Conservation (phyloP, 35 echinoderm and acorn worm genomes). For the Lytechinus pictus region DNA sequence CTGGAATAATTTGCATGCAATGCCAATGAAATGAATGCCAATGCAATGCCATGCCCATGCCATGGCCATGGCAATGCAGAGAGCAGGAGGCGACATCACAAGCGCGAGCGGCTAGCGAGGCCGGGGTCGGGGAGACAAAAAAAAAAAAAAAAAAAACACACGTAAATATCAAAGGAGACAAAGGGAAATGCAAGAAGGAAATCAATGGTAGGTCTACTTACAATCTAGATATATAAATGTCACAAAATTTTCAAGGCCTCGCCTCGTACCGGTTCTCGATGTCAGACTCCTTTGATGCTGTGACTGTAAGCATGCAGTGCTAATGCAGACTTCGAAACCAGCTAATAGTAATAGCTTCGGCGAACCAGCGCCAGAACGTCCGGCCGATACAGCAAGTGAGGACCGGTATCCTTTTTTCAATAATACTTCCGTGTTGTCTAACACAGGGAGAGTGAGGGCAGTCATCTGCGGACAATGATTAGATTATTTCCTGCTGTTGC, state of each 20-base stretch:
- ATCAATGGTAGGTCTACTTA: background rate
- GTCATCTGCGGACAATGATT: background rate
- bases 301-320: background rate
- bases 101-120: too few relatives aligned
- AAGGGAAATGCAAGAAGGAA: background rate
- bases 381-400: too few relatives aligned
- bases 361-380: too few relatives aligned
- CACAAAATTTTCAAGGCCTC: background rate
- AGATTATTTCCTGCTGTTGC: background rate
- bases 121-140: too few relatives aligned
- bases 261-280: background rate
- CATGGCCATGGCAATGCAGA: too few relatives aligned
- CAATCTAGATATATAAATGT: background rate
- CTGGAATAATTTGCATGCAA: too few relatives aligned
- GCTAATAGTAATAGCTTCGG: too few relatives aligned
- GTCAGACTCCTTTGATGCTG: background rate
- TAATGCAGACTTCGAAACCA: background rate
- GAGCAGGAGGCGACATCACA: too few relatives aligned
- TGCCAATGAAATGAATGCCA: too few relatives aligned
- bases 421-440: background rate
- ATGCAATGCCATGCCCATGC: too few relatives aligned
- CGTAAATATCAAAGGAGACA: background rate
- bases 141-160: background rate
- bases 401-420: background rate
- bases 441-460: background rate